Conservation (phyloP, 2,797 vertebrate genomes). For the Schizopygopsis malacanthus region DNA sequence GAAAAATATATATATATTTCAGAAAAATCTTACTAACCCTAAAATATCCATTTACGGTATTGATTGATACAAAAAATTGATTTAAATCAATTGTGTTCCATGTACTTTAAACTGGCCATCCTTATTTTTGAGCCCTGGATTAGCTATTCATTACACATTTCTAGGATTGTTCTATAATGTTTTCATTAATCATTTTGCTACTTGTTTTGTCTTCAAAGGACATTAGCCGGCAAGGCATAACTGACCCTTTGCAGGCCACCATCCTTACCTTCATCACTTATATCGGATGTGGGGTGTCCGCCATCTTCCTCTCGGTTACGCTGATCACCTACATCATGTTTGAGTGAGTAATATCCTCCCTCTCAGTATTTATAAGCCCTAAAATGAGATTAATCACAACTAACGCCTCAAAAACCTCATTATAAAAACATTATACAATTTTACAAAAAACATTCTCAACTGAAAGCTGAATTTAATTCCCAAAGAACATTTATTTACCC, state of each 20-base stretch:
- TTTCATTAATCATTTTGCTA: not conserved
- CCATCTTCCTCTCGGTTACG: constrained; percentile 90
- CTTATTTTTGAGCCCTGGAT: not conserved
- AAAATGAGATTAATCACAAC: not conserved
- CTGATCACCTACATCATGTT: constrained; percentile 87
- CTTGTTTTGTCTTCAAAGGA: constrained; percentile 51
- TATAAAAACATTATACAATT: not conserved
- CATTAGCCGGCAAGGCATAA: constrained; percentile 72
- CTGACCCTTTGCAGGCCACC: constrained; percentile 72
- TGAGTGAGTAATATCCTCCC: constrained; percentile 80
- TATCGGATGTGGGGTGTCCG: constrained; percentile 92
- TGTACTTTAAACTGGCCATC: not conserved
- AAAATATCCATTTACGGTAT: no score
- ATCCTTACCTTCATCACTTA: constrained; percentile 92
- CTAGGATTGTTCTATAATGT: not conserved
- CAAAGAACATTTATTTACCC: not conserved
- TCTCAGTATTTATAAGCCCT: not conserved
- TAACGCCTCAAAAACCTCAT: not conserved
- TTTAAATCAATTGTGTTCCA: not conserved
- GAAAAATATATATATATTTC: no score
- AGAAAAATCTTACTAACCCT: no score
- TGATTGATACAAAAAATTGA: no score
- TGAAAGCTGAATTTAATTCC: not conserved
- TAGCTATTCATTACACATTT: not conserved
- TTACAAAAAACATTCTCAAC: not conserved